A percentile compares a stretch with the other conserved stretches of the same genome.
Evolutionary conservation across 2,888 invertebrate genomes (phyloP).

Genomic region (Dynastes maya): DNA sequence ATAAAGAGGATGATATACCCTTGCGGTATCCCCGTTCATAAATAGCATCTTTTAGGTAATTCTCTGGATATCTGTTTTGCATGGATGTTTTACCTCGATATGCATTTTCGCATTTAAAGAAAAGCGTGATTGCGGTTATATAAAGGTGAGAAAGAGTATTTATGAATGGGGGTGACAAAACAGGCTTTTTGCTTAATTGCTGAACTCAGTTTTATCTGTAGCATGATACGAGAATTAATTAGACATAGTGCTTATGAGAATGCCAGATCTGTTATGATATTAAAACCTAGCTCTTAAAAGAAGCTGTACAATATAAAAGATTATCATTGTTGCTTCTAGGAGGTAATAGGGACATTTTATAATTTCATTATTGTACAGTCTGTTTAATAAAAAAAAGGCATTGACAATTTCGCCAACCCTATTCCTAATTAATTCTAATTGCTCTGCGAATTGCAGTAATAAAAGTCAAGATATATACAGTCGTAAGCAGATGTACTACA

Average conservation of each 20-base stretch:
- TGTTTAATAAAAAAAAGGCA: too few species aligned
- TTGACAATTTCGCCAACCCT: too few species aligned
- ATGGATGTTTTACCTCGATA: neutral
- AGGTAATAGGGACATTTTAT: too few species aligned
- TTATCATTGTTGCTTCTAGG: neutral
- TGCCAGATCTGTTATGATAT: conserved; percentile 43
- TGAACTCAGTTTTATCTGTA: conserved; percentile 41
- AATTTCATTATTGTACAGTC: too few species aligned
- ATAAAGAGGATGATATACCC: neutral
- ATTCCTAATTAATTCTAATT: too few species aligned
- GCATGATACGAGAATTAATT: conserved; percentile 38
- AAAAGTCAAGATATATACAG: too few species aligned
- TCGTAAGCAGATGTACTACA: too few species aligned
- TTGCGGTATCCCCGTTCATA: neutral
- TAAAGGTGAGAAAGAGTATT: conserved; percentile 7
- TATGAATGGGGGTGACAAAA: conserved; percentile 44
- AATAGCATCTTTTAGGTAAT: neutral
- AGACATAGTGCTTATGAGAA: conserved; percentile 40
- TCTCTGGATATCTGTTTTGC: neutral
- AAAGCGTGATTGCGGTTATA: neutral
- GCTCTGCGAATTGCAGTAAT: too few species aligned
- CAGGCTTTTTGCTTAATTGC: conserved; percentile 48
- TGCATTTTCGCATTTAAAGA: neutral
- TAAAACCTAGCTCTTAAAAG: conserved; percentile 4
- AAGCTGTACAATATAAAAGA: neutral